Evolutionary conservation across 2,113 vertebrate species (phyloP).

Genomic region (Galemys pyrenaicus): DNA sequence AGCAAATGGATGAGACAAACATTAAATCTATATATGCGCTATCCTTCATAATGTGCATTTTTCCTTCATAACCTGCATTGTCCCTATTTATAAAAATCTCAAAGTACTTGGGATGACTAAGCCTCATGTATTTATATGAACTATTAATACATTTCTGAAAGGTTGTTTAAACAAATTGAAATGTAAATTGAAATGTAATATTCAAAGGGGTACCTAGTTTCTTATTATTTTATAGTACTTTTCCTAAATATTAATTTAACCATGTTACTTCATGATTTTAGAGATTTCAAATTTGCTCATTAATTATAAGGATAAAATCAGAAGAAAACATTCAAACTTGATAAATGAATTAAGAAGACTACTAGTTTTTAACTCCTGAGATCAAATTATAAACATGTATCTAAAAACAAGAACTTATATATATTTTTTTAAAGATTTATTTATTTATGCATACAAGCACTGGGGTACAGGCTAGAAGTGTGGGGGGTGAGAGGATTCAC

Average conservation of each 20-base stretch:
- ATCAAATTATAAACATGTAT: not conserved
- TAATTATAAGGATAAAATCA: not conserved
- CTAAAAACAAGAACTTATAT: too few species aligned
- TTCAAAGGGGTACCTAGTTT: not conserved
- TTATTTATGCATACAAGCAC: too few species aligned
- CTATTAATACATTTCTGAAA: not conserved
- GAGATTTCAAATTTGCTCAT: not conserved
- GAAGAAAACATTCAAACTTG: slow-evolving; percentile 4
- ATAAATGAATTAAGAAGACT: slow-evolving; percentile 4
- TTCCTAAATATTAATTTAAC: not conserved
- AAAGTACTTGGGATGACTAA: slow-evolving; percentile 21
- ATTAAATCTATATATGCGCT: not conserved
- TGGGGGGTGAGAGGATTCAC: too few species aligned
- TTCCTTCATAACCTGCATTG: too few species aligned
- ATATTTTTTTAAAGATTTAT: too few species aligned
- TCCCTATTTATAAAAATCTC: not conserved
- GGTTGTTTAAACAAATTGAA: slow-evolving; percentile 16
- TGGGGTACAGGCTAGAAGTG: too few species aligned
- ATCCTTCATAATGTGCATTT: not conserved
- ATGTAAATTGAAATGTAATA: too few species aligned
- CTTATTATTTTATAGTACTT: not conserved
- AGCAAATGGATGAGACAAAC: not conserved
- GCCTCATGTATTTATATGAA: not conserved
- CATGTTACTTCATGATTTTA: not conserved
- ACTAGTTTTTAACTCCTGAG: not conserved